These are phyloP conservation scores for Darevskia nairensis DNA, from an alignment of 2,797 vertebrate species.

Conservation along the genomic window DNA sequence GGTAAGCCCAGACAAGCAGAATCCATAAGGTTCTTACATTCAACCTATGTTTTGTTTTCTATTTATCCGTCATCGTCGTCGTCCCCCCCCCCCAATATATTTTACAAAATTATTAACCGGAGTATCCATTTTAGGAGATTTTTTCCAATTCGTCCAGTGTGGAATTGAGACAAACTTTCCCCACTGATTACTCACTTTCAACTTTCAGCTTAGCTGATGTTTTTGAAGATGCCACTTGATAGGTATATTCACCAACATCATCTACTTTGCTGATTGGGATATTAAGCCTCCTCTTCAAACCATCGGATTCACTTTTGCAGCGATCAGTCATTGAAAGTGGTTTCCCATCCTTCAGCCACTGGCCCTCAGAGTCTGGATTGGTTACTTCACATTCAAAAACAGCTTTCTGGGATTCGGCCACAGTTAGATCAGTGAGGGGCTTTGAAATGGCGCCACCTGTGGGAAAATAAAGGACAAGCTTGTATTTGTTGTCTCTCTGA, in stretches of 20 bases:
- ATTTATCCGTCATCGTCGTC: no score
- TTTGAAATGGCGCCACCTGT: slow-evolving; percentile 95
- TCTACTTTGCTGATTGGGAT: slow-evolving; percentile 88
- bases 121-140: not conserved
- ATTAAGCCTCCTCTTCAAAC: slow-evolving; percentile 86
- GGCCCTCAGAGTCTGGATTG: slow-evolving; percentile 89
- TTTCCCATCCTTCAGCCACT: slow-evolving; percentile 91
- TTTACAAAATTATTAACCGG: not conserved
- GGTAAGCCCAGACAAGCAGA: not conserved
- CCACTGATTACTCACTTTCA: slow-evolving; percentile 84
- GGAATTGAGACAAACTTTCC: not conserved
- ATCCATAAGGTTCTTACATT: not conserved
- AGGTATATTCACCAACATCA: slow-evolving; percentile 94
- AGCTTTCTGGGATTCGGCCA: slow-evolving; percentile 94
- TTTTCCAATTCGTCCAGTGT: not conserved
- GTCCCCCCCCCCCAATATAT: not conserved
- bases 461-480: slow-evolving; percentile 35
- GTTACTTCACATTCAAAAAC: slow-evolving; percentile 94
- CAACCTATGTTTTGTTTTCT: not conserved
- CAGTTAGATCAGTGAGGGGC: slow-evolving; percentile 90
- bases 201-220: slow-evolving; percentile 94
- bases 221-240: slow-evolving; percentile 95
- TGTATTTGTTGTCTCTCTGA: not conserved
- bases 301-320: slow-evolving; percentile 83
- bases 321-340: slow-evolving; percentile 84